These are phyloP conservation scores for Lasioglossum leucozonium DNA, from an alignment of 2,888 invertebrate genomes.

Conservation along the genomic window DNA sequence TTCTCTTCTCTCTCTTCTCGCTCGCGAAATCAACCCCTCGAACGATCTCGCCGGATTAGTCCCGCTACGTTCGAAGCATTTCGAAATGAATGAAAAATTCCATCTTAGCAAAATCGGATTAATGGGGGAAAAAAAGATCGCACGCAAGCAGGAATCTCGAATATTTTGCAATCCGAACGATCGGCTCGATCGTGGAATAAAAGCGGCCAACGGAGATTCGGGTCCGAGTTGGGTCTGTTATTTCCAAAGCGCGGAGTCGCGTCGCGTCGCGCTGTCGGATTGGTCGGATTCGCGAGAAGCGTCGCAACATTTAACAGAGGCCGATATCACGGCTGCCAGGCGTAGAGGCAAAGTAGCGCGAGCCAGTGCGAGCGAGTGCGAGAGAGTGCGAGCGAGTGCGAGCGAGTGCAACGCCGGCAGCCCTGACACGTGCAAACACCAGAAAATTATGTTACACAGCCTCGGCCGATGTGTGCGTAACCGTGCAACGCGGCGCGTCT, in stretches of 20 bases:
- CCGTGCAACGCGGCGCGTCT: slow-evolving; percentile 36
- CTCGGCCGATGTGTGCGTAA: slow-evolving; percentile 60
- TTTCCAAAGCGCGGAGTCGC: background rate
- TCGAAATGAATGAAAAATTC: background rate
- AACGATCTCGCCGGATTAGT: background rate
- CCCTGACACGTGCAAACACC: slow-evolving; percentile 77
- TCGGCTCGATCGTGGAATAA: background rate
- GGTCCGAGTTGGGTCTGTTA: background rate
- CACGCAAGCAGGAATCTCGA: background rate
- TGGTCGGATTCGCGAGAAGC: slow-evolving; percentile 25
- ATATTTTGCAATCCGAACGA: background rate
- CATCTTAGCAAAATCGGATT: background rate
- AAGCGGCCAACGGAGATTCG: background rate
- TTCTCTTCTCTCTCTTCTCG: background rate
- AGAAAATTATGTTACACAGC: slow-evolving; percentile 77
- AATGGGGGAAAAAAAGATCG: background rate
- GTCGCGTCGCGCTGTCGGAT: background rate
- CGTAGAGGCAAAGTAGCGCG: slow-evolving; percentile 58
- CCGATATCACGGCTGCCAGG: slow-evolving; percentile 29
- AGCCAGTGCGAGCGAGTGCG: slow-evolving; percentile 6
- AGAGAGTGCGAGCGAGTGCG: background rate
- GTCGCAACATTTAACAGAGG: slow-evolving; percentile 39
- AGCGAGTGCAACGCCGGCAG: slow-evolving; percentile 50
- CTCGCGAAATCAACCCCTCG: background rate
- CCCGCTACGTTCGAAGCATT: background rate